A percentile compares a stretch with the other conserved stretches of the same genome.
These are phyloP conservation scores for Sphaerophoria rueppellii DNA, from an alignment of 2,888 invertebrate species.

Conservation along the genomic window DNA sequence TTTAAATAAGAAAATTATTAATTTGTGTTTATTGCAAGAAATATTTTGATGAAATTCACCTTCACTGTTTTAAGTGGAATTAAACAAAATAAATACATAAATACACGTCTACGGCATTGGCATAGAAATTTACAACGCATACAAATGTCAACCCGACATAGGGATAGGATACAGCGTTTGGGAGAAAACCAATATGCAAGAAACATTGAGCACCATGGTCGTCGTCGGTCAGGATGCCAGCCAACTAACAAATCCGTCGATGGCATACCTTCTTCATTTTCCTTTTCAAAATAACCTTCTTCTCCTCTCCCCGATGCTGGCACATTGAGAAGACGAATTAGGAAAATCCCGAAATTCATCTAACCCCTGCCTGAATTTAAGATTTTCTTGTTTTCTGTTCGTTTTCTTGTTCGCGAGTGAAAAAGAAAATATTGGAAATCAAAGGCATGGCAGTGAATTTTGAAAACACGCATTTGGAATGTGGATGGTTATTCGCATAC, in stretches of 20 bases:
- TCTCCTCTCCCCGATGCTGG: background rate
- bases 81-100: slow-evolving; percentile 27
- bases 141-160: background rate
- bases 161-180: slow-evolving; percentile 3
- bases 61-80: background rate
- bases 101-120: slow-evolving; percentile 40
- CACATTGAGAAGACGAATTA: slow-evolving; percentile 37
- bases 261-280: slow-evolving; percentile 46
- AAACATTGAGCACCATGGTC: background rate
- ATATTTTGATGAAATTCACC: slow-evolving; percentile 15
- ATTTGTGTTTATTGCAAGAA: background rate
- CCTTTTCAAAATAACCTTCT: slow-evolving; percentile 12
- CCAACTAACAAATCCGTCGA: background rate
- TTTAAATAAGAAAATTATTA: no score
- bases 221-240: slow-evolving; percentile 2
- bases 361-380: slow-evolving; percentile 39
- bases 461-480: slow-evolving; percentile 32
- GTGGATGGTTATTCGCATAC: no score
- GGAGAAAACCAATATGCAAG: slow-evolving; percentile 26
- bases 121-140: slow-evolving; percentile 41
- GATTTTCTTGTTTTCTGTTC: slow-evolving; percentile 29
- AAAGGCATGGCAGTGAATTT: slow-evolving; percentile 42
- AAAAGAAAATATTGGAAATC: slow-evolving; percentile 38
- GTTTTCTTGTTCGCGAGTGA: no score
- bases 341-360: slow-evolving; percentile 52